These are phyloP conservation scores for Temnothorax longispinosus DNA, from an alignment of 1,140 invertebrate species.

Conservation along the genomic window DNA sequence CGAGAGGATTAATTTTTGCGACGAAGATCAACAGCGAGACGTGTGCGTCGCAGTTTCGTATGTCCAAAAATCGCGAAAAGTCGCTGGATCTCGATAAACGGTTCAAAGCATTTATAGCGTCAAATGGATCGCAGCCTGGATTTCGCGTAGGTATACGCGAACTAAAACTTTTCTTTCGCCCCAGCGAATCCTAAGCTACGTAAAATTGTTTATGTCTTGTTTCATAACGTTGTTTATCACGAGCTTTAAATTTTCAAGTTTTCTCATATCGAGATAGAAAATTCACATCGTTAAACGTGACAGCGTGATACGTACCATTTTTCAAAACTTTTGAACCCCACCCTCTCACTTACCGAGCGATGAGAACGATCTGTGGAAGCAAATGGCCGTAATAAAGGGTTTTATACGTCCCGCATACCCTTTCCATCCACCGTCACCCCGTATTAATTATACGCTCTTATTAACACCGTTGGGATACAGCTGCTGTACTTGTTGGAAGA, in stretches of 20 bases:
- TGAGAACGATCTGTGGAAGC: neutral
- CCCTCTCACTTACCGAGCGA: neutral
- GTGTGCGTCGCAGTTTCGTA: neutral
- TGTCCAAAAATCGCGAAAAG: neutral
- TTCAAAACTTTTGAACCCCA: slow-evolving; percentile 6
- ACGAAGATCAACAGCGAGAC: neutral
- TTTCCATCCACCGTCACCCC: neutral
- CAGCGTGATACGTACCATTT: neutral
- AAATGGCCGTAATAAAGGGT: slow-evolving; percentile 10
- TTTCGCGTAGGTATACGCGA: neutral
- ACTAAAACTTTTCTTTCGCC: neutral
- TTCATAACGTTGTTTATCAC: neutral
- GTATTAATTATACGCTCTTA: slow-evolving; percentile 25
- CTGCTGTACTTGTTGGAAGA: neutral
- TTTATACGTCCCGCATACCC: neutral
- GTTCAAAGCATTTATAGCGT: neutral
- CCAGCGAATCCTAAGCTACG: neutral
- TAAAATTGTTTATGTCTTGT: neutral
- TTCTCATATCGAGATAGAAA: neutral
- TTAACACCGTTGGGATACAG: slow-evolving; percentile 8
- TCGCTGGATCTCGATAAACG: neutral
- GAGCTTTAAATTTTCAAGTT: slow-evolving; percentile 6
- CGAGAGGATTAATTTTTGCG: neutral
- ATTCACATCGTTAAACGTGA: slow-evolving; percentile 8
- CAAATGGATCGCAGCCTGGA: neutral